Evolutionary conservation across 2,113 vertebrate species (phyloP).

Genomic region (Gymnarchus niloticus): DNA sequence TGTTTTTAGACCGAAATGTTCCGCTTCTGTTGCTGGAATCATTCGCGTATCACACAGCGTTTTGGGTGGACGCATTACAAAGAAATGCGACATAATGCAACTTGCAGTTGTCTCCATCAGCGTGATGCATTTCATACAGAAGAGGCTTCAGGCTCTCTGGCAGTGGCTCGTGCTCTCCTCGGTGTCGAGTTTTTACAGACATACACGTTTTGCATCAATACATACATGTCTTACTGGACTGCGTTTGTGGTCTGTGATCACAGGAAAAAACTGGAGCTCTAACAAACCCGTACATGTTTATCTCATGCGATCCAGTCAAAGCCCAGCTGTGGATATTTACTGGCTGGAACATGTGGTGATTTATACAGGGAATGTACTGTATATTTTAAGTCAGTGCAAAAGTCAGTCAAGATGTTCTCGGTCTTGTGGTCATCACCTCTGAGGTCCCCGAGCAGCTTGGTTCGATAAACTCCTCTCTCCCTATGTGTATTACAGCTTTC

Average conservation of each 20-base stretch:
- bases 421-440: not conserved
- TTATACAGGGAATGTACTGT: not conserved
- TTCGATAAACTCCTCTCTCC: not conserved
- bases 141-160: not conserved
- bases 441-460: not conserved
- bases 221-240: not conserved
- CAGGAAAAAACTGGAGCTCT: not conserved
- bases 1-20: not conserved
- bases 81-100: not conserved
- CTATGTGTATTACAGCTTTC: not conserved
- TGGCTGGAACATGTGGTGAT: not conserved
- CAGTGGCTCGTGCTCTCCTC: not conserved
- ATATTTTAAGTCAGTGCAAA: not conserved
- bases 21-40: not conserved
- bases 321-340: slow-evolving; percentile 10
- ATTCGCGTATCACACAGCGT: not conserved
- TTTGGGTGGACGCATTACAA: not conserved
- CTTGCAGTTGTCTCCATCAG: not conserved
- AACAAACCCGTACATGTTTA: not conserved
- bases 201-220: not conserved
- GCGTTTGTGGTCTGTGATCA: not conserved
- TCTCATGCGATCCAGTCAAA: not conserved
- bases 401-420: slow-evolving; percentile 5
- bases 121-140: not conserved
- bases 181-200: not conserved